These are phyloP conservation scores for Pempheris klunzingeri DNA, from an alignment of 2,797 vertebrate species.

Conservation along the genomic window DNA sequence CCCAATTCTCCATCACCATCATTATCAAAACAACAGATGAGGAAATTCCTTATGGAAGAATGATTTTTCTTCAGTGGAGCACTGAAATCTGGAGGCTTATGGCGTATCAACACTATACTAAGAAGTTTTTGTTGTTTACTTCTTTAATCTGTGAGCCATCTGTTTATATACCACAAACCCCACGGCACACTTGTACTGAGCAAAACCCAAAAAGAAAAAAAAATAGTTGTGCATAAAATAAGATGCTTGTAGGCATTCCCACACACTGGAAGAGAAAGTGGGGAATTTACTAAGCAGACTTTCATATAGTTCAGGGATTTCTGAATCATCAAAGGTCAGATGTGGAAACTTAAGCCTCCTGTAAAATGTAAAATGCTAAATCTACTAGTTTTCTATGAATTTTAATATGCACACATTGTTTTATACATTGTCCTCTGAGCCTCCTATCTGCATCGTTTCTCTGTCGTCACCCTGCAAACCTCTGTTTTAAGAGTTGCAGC, in stretches of 20 bases:
- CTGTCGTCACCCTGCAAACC: not conserved
- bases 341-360: not conserved
- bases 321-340: not conserved
- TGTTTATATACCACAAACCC: not conserved
- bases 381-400: not conserved
- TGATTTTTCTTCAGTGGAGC: not conserved
- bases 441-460: not conserved
- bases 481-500: fast-evolving
- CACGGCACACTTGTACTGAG: fast-evolving
- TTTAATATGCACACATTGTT: not conserved
- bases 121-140: not conserved
- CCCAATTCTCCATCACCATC: too few species aligned
- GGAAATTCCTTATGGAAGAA: not conserved
- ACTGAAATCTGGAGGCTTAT: not conserved
- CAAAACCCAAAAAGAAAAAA: not conserved
- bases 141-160: not conserved
- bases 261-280: not conserved
- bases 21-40: not conserved
- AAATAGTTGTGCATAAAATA: not conserved
- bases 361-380: not conserved
- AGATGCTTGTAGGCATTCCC: not conserved
- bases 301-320: not conserved
- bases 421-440: not conserved
- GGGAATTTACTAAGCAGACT: not conserved
- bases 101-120: not conserved